Evolutionary conservation across 2,797 vertebrate genomes (phyloP).

Genomic region (Eupleurogrammus muticus): DNA sequence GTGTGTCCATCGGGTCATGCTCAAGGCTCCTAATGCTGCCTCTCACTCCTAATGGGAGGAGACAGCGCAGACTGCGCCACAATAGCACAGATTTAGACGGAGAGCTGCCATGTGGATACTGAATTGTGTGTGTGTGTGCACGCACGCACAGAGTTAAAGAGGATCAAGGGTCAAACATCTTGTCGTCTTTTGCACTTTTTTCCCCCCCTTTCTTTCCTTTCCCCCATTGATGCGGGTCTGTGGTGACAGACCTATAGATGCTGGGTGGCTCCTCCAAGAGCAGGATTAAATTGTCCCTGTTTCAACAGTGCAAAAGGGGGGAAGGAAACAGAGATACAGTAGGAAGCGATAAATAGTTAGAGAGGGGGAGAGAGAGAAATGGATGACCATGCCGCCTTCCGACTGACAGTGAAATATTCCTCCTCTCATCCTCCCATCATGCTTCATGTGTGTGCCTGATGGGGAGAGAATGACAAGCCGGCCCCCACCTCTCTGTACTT

Average conservation of each 20-base stretch:
- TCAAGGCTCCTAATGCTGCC: slow-evolving; percentile 68
- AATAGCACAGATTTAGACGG: slow-evolving; percentile 86
- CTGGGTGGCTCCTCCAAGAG: slow-evolving; percentile 84
- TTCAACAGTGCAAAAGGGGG: slow-evolving; percentile 77
- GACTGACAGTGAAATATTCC: slow-evolving; percentile 98
- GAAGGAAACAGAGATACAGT: slow-evolving; percentile 47
- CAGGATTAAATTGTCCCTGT: slow-evolving; percentile 96
- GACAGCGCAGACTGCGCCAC: slow-evolving; percentile 80
- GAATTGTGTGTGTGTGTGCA: slow-evolving; percentile 18
- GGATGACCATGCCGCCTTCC: slow-evolving; percentile 87
- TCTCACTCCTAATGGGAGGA: slow-evolving; percentile 76
- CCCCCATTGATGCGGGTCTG: slow-evolving; percentile 41
- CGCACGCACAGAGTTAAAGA: slow-evolving; percentile 34
- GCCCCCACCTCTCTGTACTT: slow-evolving; percentile 61
- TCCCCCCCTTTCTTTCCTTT: slow-evolving; percentile 18
- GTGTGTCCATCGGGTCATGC: slow-evolving; percentile 46
- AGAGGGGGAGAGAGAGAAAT: slow-evolving; percentile 83
- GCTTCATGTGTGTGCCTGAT: slow-evolving; percentile 89
- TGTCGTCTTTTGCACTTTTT: slow-evolving; percentile 50
- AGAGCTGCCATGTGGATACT: slow-evolving; percentile 62
- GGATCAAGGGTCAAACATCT: slow-evolving; percentile 50
- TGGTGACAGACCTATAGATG: slow-evolving; percentile 70
- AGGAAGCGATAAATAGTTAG: slow-evolving; percentile 46
- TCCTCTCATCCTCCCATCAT: slow-evolving; percentile 91
- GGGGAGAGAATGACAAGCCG: slow-evolving; percentile 82